Evolutionary conservation across 2,888 invertebrate genomes (phyloP).

Genomic region (Morinoia aosen): DNA sequence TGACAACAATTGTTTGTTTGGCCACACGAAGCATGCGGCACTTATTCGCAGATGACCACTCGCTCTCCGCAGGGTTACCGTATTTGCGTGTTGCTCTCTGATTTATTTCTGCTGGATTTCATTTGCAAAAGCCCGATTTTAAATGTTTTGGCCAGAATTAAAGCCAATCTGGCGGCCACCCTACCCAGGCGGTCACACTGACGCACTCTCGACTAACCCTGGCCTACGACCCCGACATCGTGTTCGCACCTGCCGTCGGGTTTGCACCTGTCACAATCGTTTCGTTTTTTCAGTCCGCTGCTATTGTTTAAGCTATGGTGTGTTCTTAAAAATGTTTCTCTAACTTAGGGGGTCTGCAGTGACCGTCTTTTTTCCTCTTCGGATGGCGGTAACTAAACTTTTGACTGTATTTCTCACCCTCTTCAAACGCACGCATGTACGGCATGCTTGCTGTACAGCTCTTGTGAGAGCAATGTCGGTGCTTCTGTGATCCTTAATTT

Average conservation of each 20-base stretch:
- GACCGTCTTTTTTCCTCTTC: background rate
- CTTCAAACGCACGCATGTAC: background rate
- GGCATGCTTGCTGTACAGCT: no score
- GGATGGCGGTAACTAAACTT: background rate
- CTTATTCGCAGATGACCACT: background rate
- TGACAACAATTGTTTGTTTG: background rate
- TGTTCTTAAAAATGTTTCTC: background rate
- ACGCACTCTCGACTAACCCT: background rate
- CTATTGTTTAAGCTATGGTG: background rate
- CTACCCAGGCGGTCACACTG: background rate
- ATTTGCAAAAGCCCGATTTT: no score
- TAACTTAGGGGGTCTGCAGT: background rate
- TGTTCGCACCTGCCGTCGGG: background rate
- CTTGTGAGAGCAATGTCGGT: no score
- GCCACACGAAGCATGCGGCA: background rate
- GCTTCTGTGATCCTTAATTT: no score
- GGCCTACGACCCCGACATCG: background rate
- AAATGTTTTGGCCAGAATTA: no score
- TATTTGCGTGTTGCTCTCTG: no score
- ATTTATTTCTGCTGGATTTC: no score
- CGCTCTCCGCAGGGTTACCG: no score
- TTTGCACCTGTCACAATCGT: background rate
- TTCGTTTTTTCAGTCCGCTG: background rate
- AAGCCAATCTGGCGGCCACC: no score
- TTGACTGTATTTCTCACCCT: background rate